Conservation (phyloP, 2,888 invertebrate species). For the Sericinus montela region DNA sequence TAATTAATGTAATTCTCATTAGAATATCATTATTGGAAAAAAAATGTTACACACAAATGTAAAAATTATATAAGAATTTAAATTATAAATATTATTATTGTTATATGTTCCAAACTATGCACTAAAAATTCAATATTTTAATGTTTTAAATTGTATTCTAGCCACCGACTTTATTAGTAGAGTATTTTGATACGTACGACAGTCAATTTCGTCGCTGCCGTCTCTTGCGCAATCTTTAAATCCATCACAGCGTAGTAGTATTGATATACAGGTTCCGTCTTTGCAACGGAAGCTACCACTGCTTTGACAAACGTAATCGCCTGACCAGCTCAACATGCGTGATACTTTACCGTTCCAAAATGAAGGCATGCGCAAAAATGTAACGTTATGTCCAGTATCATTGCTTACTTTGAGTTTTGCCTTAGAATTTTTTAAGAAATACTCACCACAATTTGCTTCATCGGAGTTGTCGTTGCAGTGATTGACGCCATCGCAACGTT, state of each 20-base stretch:
- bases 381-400: slow-evolving; percentile 8
- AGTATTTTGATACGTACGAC: slow-evolving; percentile 74
- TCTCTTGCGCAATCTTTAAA: slow-evolving; percentile 84
- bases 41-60: too few species aligned
- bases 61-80: too few species aligned
- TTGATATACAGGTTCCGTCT: slow-evolving; percentile 86
- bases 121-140: too few species aligned
- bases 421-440: too few species aligned
- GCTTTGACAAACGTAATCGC: slow-evolving; percentile 57
- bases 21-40: too few species aligned
- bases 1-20: too few species aligned
- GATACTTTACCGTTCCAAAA: slow-evolving; percentile 56
- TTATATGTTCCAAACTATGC: too few species aligned
- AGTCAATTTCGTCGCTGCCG: slow-evolving; percentile 80
- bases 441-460: slow-evolving; percentile 77
- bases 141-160: too few species aligned
- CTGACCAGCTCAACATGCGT: slow-evolving; percentile 47
- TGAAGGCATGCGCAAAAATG: slow-evolving; percentile 43
- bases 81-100: too few species aligned
- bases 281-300: slow-evolving; percentile 84
- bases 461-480: slow-evolving; percentile 82
- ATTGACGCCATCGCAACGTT: slow-evolving; percentile 76
- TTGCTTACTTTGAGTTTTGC: neutral
- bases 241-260: slow-evolving; percentile 85
- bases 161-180: slow-evolving; percentile 2